Percentiles rank a stretch among this genome's conserved stretches.
phyloP scores from a whole-genome alignment of 2,113 vertebrate genomes.

The Pogona vitticeps region DNA sequence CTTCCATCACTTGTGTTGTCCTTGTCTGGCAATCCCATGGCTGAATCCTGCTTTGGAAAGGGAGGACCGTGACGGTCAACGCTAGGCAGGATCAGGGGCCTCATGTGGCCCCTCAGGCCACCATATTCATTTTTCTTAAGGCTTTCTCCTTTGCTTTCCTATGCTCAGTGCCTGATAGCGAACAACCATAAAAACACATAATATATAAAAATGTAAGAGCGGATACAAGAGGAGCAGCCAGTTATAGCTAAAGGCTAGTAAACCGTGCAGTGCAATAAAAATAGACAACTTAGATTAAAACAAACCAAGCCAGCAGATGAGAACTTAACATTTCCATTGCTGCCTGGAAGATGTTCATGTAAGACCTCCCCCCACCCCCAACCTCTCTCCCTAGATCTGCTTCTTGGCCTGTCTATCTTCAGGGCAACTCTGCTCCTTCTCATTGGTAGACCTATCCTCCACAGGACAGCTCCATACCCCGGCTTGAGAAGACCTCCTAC shows the following conservation, averaged over 20 bases:
- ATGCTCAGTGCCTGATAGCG: not conserved
- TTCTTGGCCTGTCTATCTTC: not conserved
- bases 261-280: not conserved
- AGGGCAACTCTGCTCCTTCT: not conserved
- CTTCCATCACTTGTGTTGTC: not conserved
- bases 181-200: not conserved
- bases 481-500: no score
- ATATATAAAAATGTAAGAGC: not conserved
- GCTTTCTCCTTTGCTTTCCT: not conserved
- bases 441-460: no score
- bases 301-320: not conserved
- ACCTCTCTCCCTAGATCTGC: not conserved
- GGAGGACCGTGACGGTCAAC: not conserved
- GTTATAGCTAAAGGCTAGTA: not conserved
- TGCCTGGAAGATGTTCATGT: not conserved
- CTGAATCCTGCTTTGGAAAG: not conserved
- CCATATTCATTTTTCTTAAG: not conserved
- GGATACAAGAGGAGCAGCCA: not conserved
- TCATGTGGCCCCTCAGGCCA: no score
- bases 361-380: no score
- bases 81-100: no score
- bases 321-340: not conserved
- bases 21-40: not conserved
- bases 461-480: not conserved
- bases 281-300: not conserved